phyloP scores from a whole-genome alignment of 2,888 invertebrate genomes.

The Crossocerus cetratus region DNA sequence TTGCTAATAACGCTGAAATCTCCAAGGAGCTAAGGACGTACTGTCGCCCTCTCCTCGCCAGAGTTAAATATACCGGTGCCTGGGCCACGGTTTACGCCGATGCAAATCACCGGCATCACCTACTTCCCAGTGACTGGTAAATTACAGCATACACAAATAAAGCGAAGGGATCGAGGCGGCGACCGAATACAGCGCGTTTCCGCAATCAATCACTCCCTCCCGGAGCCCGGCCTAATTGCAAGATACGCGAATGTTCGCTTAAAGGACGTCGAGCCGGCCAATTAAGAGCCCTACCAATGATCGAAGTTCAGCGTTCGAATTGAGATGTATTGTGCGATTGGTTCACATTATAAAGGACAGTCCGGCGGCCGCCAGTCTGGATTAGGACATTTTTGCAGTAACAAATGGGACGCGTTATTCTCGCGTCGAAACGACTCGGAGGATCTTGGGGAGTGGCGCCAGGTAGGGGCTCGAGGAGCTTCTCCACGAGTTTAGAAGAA shows the following conservation, averaged over 20 bases:
- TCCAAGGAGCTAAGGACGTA: no score
- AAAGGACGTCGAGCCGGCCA: slow-evolving; percentile 28
- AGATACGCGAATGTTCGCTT: slow-evolving; percentile 27
- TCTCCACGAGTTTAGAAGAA: slow-evolving; percentile 38
- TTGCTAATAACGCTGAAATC: no score
- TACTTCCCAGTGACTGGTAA: not conserved
- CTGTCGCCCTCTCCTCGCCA: no score
- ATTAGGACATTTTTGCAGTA: slow-evolving; percentile 6
- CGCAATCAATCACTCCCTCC: slow-evolving; percentile 51
- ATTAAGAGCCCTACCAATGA: slow-evolving; percentile 46
- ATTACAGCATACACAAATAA: not conserved
- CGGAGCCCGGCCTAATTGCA: slow-evolving; percentile 41
- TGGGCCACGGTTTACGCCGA: no score
- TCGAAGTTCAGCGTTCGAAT: slow-evolving; percentile 46
- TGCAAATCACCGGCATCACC: no score
- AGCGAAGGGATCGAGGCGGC: not conserved
- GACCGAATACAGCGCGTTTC: slow-evolving; percentile 10
- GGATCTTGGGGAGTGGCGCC: slow-evolving; percentile 49
- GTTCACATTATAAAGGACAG: slow-evolving; percentile 49
- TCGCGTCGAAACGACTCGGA: slow-evolving; percentile 30
- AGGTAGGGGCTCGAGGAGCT: slow-evolving; percentile 47
- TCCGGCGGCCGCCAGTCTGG: slow-evolving; percentile 5
- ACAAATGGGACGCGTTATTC: slow-evolving; percentile 30
- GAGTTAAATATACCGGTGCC: no score
- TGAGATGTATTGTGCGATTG: slow-evolving; percentile 51